phyloP scores from a whole-genome alignment of 2,797 vertebrate species.

The Natrix natrix region DNA sequence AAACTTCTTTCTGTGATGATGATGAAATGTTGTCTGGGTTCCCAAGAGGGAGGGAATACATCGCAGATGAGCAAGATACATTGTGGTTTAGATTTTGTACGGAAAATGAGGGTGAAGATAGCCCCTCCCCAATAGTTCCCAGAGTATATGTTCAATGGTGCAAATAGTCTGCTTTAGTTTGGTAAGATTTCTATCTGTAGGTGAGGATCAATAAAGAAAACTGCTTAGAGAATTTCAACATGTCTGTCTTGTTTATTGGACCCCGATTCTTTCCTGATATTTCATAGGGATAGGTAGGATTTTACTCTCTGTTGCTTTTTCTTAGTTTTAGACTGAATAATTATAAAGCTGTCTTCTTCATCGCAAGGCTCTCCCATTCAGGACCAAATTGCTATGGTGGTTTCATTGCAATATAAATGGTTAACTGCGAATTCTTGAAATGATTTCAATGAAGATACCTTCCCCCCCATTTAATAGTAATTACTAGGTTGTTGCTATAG shows the following conservation, averaged over 20 bases:
- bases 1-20: not conserved
- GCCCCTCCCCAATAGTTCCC: not conserved
- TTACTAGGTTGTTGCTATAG: slow-evolving; percentile 51
- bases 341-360: slow-evolving; percentile 33
- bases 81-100: not conserved
- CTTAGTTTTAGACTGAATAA: slow-evolving; percentile 4
- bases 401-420: slow-evolving; percentile 25
- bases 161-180: not conserved
- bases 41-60: not conserved
- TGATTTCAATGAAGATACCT: slow-evolving; percentile 37
- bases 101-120: not conserved
- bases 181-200: not conserved
- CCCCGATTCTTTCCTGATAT: not conserved
- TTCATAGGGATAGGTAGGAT: not conserved
- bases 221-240: not conserved
- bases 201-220: not conserved
- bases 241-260: not conserved
- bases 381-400: slow-evolving; percentile 2
- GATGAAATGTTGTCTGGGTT: not conserved
- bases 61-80: not conserved
- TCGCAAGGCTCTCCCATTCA: slow-evolving; percentile 8
- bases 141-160: not conserved
- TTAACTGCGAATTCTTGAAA: slow-evolving; percentile 45
- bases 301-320: slow-evolving; percentile 24
- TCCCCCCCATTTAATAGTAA: slow-evolving; percentile 54